phyloP scores from a whole-genome alignment of 2,888 invertebrate genomes.

The Camptogramma bilineatum region DNA sequence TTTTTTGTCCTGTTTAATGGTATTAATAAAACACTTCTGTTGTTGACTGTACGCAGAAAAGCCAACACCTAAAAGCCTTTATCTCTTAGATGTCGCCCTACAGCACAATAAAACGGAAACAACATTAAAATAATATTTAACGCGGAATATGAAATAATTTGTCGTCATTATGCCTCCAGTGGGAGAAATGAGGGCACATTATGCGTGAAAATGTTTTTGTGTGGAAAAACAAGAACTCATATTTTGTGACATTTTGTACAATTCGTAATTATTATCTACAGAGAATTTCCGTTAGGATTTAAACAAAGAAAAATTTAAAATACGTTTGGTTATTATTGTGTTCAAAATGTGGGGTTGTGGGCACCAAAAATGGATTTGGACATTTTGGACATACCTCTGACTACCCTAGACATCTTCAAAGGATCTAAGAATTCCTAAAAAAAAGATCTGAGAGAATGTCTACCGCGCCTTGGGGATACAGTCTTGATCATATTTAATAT shows the following conservation, averaged over 20 bases:
- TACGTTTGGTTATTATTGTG: too few species aligned
- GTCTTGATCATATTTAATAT: too few species aligned
- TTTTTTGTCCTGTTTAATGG: background rate
- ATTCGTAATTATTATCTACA: background rate
- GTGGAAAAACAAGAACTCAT: background rate
- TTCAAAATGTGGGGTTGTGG: too few species aligned
- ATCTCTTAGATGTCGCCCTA: slow-evolving; percentile 17
- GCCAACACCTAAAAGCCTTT: slow-evolving; percentile 16
- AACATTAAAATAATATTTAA: slow-evolving; percentile 25
- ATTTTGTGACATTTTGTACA: background rate
- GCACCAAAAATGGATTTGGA: too few species aligned
- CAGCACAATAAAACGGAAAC: slow-evolving; percentile 20
- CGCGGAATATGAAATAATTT: slow-evolving; percentile 21
- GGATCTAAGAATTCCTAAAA: too few species aligned
- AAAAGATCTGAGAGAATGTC: too few species aligned
- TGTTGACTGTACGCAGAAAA: background rate
- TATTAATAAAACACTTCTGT: background rate
- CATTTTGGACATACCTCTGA: too few species aligned
- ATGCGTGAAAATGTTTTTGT: slow-evolving; percentile 16
- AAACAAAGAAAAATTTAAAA: background rate
- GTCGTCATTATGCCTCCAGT: slow-evolving; percentile 7
- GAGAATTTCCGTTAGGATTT: background rate
- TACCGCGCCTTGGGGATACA: too few species aligned
- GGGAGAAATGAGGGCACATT: slow-evolving; percentile 23
- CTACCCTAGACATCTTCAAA: too few species aligned